Conservation (phyloP, 2,888 invertebrate species). For the Neoaliturus tenellus region DNA sequence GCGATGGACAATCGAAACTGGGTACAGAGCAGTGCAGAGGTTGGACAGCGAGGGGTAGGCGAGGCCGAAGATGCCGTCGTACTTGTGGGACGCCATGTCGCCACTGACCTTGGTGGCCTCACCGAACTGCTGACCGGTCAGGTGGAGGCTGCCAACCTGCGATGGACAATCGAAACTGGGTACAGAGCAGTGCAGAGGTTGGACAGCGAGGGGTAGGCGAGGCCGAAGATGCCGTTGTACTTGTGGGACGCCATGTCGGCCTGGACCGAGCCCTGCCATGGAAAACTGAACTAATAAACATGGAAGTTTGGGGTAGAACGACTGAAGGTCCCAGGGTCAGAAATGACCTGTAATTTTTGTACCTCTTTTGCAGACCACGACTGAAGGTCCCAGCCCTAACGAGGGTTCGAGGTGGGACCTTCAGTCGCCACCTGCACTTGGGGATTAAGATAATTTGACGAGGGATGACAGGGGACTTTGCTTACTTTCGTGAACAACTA, state of each 20-base stretch:
- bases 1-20: too few relatives aligned
- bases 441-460: too few relatives aligned
- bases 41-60: slow-evolving; percentile 93
- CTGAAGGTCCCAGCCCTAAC: too few relatives aligned
- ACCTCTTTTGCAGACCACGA: too few relatives aligned
- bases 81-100: slow-evolving; percentile 94
- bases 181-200: slow-evolving; percentile 95
- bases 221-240: slow-evolving; percentile 92
- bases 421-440: too few relatives aligned
- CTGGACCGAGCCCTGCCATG: slow-evolving; percentile 90
- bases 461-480: too few relatives aligned
- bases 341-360: too few relatives aligned
- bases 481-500: too few relatives aligned
- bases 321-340: too few relatives aligned
- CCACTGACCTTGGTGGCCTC: slow-evolving; percentile 85
- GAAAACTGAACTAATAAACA: slow-evolving; percentile 99
- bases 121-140: background rate
- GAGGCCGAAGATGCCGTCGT: slow-evolving; percentile 95
- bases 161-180: too few relatives aligned
- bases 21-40: slow-evolving; percentile 91
- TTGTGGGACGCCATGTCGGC: slow-evolving; percentile 98
- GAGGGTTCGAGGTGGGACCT: too few relatives aligned
- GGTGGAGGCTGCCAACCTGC: background rate
- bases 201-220: slow-evolving; percentile 92
- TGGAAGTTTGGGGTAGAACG: too few relatives aligned